Conservation (phyloP, 2,888 invertebrate species). For the Eristalis arbustorum region DNA sequence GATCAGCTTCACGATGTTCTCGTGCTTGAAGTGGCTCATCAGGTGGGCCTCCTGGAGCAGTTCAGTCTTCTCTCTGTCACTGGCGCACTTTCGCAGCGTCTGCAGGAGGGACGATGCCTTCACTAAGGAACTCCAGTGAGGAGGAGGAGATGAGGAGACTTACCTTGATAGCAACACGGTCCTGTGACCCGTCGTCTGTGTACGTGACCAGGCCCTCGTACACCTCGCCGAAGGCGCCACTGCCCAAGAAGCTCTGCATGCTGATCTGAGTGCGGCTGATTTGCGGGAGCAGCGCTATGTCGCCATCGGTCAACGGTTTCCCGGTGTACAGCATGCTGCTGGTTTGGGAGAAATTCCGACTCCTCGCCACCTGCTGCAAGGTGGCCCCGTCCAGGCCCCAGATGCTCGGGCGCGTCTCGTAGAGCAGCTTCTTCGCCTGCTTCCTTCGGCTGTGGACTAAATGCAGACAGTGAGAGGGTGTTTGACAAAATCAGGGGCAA, state of each 20-base stretch:
- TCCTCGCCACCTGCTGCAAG: constrained; percentile 88
- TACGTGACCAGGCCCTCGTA: constrained; percentile 93
- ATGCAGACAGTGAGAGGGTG: background rate
- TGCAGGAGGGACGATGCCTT: constrained; percentile 76
- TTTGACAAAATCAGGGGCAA: background rate
- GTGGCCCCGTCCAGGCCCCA: constrained; percentile 93
- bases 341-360: constrained; percentile 88
- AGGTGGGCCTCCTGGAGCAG: constrained; percentile 97
- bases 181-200: constrained; percentile 84
- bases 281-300: constrained; percentile 90
- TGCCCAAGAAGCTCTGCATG: constrained; percentile 93
- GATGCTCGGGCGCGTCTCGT: constrained; percentile 81
- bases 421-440: constrained; percentile 86
- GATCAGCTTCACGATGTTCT: constrained; percentile 94
- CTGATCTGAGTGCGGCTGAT: constrained; percentile 93
- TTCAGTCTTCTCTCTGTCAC: constrained; percentile 93
- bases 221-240: constrained; percentile 98
- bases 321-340: constrained; percentile 90
- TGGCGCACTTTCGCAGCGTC: constrained; percentile 95
- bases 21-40: constrained; percentile 98
- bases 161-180: constrained; percentile 95
- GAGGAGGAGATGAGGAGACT: constrained; percentile 9
- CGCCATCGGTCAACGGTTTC: constrained; percentile 86
- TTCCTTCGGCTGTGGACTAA: constrained; percentile 84
- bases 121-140: background rate